Base-by-base conservation (phyloP, 2,113 vertebrate genomes). In the Isurus oxyrinchus region DNA sequence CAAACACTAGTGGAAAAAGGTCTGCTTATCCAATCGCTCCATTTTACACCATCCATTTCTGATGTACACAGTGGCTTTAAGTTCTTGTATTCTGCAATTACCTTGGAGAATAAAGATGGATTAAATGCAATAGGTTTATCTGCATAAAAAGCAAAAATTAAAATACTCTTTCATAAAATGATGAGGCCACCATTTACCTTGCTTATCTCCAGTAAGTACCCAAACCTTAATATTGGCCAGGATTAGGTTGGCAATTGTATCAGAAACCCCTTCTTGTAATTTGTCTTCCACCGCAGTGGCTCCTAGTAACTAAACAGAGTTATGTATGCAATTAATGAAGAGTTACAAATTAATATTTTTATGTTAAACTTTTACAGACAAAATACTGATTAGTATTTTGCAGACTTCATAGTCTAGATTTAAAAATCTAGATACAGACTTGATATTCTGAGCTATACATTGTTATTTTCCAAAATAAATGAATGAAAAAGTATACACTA, bases 261-360 rank as follows among this genome's bases (percentile, higher is more conserved):
- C 98, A 27, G 97, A 98, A 66, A 99, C 98, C 57, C 98, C 98
- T 35, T 98, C 98, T 97, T 99, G 98, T 66, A 99, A 98, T 97
- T 98, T 98, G 97, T 99, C 98, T 97, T 99, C 98, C 67, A 99
- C 97, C 8, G 98, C 98, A 96, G 98, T 98, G 96, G 98, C 98
- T 97, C 98, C 98, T 97, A 98, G 97, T 96, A 99, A 98, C 98
- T 99, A 97, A 63, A 97, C 67, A 84, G 40, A 96, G 96, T 95
- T 49, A 72, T 0, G 10, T 27, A 31, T 4, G 53, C 44, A 72
- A 35, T 72, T 72, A 95, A 76, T 72, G 13, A 72, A 72, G 11
- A 55, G n/a, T 55, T 95, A 95, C 5, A 53, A 5, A 31, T 69
- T 72, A 67, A 19, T 53, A 72, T 72, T 55, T 94, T 49, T 11